Conservation (phyloP, 2,888 invertebrate genomes). For the Melitaea athalia region DNA sequence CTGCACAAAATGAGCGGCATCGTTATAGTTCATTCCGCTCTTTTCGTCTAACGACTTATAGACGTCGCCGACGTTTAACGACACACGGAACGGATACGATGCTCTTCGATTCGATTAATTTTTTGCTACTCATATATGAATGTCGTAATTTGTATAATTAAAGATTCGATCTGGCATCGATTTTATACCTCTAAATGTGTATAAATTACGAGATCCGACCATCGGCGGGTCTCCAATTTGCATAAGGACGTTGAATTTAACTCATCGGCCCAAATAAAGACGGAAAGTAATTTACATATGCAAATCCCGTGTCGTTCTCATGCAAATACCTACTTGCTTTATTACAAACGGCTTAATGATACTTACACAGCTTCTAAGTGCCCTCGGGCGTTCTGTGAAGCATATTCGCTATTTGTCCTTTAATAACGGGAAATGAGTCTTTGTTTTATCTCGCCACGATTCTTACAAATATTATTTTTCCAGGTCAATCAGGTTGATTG, state of each 20-base stretch:
- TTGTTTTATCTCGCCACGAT: conserved; percentile 49
- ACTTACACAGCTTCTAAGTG: conserved; percentile 67
- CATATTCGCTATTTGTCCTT: conserved; percentile 64
- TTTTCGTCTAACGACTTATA: conserved; percentile 21
- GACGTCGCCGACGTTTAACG: conserved; percentile 16
- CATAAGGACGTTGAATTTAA: conserved; percentile 70
- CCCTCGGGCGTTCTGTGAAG: conserved; percentile 53
- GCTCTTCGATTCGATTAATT: conserved; percentile 15
- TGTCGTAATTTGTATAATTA: conserved; percentile 37
- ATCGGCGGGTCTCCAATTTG: conserved; percentile 56
- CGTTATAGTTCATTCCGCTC: conserved; percentile 52
- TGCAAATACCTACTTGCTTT: conserved; percentile 76
- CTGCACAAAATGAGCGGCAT: conserved; percentile 64
- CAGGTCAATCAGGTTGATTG: neutral
- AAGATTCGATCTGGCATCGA: conserved; percentile 36
- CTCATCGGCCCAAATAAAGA: conserved; percentile 76
- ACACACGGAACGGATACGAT: conserved; percentile 11
- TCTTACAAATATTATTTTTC: conserved; percentile 15
- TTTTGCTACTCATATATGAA: conserved; percentile 26
- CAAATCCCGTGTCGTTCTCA: conserved; percentile 75
- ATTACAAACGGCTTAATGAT: conserved; percentile 76
- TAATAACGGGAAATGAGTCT: conserved; percentile 48
- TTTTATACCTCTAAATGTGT: conserved; percentile 30
- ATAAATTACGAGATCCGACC: conserved; percentile 38
- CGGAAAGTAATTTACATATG: conserved; percentile 79